Base-by-base conservation (phyloP, 1,140 invertebrate genomes). In the Pseudobourletiella spinata region DNA sequence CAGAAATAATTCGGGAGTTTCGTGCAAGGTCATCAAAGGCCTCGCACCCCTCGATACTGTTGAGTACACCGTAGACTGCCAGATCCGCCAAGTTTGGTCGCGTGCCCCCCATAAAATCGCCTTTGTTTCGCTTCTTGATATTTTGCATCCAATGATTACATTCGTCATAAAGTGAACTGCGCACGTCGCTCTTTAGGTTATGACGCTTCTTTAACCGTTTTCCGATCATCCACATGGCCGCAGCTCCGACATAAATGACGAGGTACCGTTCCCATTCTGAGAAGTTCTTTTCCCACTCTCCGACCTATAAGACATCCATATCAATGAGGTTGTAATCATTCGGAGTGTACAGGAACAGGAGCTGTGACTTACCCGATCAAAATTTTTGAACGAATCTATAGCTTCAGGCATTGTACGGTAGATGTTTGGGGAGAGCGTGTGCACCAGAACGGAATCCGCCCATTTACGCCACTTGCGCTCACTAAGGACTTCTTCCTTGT, bases 381-480 rank as follows among this genome's bases (percentile, higher is more conserved):
- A 97, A 85, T 90, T 93, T 64, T 86, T 82, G 73, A 98, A 97
- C 0, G 93, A 86, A 74, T 93, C 83, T 20, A 93, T 74, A 0
- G 95, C 81, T 80, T 99, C 96, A 3, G 75, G 43, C 8, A 70
- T 2, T 2, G 65, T 63, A 2, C 65, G 30, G 72, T 99, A 99
- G 52, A 98, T 91, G 78, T 99, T 99, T 14, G 96, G 96, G 2
- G 95, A 98, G 43, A 99, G 78, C 0, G 85, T 84, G 73, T 98
- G 94, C 1, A 98, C 91, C 11, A 96, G 79, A 50, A 87, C 84
- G 51, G 85, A 81, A 76, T 99, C 96, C 0, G 86, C 86, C 96
- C 96, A 99, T 72, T 86, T 83, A 63, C 96, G 80, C 95, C 95
- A 98, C 73, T 93, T 86, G 55, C 90, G 81, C 77, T 99, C 95